Evolutionary conservation across 2,888 invertebrate species (phyloP), one percentile per base, ranked within the genome.

Genomic region (Ornithoptera priamus): DNA sequence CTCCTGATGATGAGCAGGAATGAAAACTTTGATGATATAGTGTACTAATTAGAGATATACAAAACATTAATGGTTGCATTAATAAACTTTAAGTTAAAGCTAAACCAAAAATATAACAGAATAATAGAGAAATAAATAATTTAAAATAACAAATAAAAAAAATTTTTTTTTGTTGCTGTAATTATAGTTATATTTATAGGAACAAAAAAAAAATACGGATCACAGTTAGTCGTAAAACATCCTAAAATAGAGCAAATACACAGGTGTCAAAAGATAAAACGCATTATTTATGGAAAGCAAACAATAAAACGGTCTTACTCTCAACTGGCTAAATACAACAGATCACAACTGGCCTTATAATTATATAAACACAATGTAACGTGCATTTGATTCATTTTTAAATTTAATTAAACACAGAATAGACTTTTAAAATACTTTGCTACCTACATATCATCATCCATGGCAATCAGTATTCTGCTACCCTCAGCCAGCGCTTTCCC

Each of bases 281-380:
- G 60, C 17, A 61, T 17, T 67, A 62, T 67, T 67, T 62, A 60
- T 66, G 39, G 42, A 62, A 67, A 62, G 62, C 53, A 67, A 67
- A 67, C 53, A 66, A 36, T 42, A 67, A 36, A 62, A 62, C 62
- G 53, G 42, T 20, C 53, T 22, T 22, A 53, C 18, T 42, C 62
- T 62, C 62, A 62, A 62, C 62, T 61, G 62, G 62, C 67, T 42
- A 39, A 53, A 62, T 42, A 18, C 42, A 62, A 62, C 57, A 67
- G 39, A 46, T 22, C 36, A 17, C 67, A 67, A 53, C 67, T 61
- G 67, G 57, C 4, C 15, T 58, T 20, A 20, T 58, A 58, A 18
- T 58, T 22, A 15, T 58, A 22, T 15, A 58, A 58, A 58, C 57
- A 58, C 12, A 58, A 58, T 22, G 18, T 10, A n/a, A 22, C 24